phyloP scores from a whole-genome alignment of 2,888 invertebrate genomes.

The Euplagia quadripunctaria region DNA sequence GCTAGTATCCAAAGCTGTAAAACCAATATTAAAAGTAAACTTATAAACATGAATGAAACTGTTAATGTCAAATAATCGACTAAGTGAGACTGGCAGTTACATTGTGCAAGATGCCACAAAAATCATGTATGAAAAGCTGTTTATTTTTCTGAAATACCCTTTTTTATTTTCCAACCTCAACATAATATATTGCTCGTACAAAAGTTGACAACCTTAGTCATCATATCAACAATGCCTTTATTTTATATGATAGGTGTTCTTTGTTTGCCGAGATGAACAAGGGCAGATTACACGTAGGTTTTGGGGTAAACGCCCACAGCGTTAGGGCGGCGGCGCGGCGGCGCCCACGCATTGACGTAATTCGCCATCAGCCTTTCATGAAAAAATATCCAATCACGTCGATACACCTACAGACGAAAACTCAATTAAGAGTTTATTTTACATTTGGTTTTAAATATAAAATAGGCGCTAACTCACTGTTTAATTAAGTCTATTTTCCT shows the following conservation, averaged over 20 bases:
- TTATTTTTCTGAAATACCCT: no score
- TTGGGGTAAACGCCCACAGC: constrained; percentile 44
- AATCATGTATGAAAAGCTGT: no score
- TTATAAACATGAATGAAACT: no score
- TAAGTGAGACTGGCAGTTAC: no score
- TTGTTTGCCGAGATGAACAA: constrained; percentile 15
- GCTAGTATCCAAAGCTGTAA: no score
- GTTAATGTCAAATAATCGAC: no score
- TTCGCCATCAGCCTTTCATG: constrained; percentile 34
- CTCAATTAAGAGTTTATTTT: constrained; percentile 1
- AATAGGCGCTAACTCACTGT: not conserved
- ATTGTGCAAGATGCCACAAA: no score
- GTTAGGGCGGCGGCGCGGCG: constrained; percentile 34
- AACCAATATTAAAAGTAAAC: no score
- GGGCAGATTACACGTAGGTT: constrained; percentile 24
- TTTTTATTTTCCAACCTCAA: not conserved
- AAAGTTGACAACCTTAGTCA: not conserved
- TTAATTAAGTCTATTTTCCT: not conserved
- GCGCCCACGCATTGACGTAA: constrained; percentile 66
- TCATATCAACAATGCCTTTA: constrained; percentile 5
- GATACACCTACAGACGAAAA: constrained; percentile 32
- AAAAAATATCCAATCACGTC: constrained; percentile 37
- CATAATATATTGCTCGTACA: not conserved
- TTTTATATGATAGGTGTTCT: constrained; percentile 4
- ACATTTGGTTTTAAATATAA: not conserved